Evolutionary conservation across 2,888 invertebrate species (phyloP), one percentile per base, ranked within the genome.

Genomic region (Antheraea yamamai): DNA sequence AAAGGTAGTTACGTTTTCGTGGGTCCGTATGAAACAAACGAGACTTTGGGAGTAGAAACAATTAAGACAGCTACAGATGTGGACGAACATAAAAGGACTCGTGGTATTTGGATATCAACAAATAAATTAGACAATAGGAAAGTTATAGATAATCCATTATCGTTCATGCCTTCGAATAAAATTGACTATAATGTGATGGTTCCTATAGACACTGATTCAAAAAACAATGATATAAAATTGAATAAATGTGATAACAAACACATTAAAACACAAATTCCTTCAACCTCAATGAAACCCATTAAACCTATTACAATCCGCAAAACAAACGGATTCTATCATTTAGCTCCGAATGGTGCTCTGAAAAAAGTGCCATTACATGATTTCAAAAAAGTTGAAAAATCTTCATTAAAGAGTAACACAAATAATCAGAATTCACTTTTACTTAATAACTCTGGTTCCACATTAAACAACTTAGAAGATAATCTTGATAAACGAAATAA

Each of bases 271-370:
- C 39, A 75, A 14, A 72, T 77, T 30, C n/a, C 72, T 7, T 26
- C 75, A 76, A 80, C 78, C n/a, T 75, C 75, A 74, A 73, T 77
- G 14, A 89, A 88, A 83, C 71, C 81, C 4, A 81, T 90, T 4
- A 94, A 92, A 82, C 93, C 94, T 12, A 93, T 94, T 76, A 94
- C 87, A 86, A 91, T 94, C 78, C 81, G 84, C 3, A 93, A 90
- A 84, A 86, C 86, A 0, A 88, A 91, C 81, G 88, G 87, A 26
- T 91, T 92, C 81, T 91, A 88, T 78, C 88, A 91, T 58, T 79
- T 92, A 12, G 81, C 85, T 16, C 78, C 88, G 30, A 84, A 85
- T 26, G 87, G 85, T 71, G 58, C 84, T 55, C 76, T 86, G 8
- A 84, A 84, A 78, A 82, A 79, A 78, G 75, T 81, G 26, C 71